Conservation (phyloP, 2,113 vertebrate genomes). For the Mustela nigripes region DNA sequence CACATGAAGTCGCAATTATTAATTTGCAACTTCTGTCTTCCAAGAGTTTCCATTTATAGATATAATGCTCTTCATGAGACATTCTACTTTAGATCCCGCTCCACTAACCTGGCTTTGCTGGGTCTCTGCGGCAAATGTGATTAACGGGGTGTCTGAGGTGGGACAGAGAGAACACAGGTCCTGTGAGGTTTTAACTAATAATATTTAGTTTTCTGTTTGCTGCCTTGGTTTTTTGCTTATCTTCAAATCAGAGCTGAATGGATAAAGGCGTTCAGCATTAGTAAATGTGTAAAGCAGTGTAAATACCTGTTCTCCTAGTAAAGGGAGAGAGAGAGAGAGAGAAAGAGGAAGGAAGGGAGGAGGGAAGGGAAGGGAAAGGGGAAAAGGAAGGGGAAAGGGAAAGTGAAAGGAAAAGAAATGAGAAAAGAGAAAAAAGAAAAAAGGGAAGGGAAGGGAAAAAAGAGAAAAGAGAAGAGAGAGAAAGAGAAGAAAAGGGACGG, state of each 20-base stretch:
- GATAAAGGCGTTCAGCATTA: constrained; percentile 50
- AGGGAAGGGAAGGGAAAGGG: no score
- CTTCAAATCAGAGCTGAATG: constrained; percentile 35
- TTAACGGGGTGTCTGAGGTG: not conserved
- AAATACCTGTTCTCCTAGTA: constrained; percentile 61
- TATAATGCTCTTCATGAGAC: not conserved
- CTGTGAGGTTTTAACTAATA: not conserved
- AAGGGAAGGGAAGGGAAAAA: no score
- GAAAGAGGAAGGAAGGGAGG: no score
- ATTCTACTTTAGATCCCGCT: not conserved
- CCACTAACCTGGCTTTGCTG: not conserved
- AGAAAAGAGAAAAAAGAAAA: no score
- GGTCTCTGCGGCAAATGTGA: not conserved
- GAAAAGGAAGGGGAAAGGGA: no score
- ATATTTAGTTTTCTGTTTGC: not conserved
- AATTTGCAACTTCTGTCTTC: not conserved
- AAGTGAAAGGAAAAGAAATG: no score
- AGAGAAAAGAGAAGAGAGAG: no score
- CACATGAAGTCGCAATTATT: constrained; percentile 13
- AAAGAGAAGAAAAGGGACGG: no score
- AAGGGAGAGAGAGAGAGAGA: not conserved
- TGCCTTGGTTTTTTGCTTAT: not conserved
- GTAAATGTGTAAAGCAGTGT: constrained; percentile 47
- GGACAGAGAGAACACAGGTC: not conserved
- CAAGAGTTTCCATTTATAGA: not conserved